These are phyloP conservation scores for Solea solea DNA, from an alignment of 2,113 vertebrate species.

Conservation along the genomic window DNA sequence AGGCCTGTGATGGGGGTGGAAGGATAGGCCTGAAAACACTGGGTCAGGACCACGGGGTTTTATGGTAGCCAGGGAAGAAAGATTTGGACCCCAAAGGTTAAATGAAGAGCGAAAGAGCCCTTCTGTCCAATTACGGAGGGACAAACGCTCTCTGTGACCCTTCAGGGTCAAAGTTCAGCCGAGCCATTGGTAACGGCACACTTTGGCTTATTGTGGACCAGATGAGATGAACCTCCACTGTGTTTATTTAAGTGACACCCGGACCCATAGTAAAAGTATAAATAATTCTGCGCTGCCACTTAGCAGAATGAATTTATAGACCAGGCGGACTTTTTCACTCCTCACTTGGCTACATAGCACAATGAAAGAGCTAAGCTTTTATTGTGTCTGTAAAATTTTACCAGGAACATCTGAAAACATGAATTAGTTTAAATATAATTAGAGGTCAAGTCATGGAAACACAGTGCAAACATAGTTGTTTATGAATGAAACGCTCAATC, in stretches of 20 bases:
- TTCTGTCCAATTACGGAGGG: slow-evolving; percentile 83
- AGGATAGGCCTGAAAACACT: slow-evolving; percentile 79
- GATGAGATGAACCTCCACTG: slow-evolving; percentile 80
- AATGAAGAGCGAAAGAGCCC: slow-evolving; percentile 84
- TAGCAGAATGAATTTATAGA: slow-evolving; percentile 81
- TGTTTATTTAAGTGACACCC: slow-evolving; percentile 82
- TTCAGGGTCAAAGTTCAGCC: slow-evolving; percentile 75
- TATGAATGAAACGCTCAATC: slow-evolving; percentile 51
- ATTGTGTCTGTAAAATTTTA: neutral
- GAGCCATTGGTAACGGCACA: slow-evolving; percentile 77
- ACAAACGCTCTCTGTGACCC: slow-evolving; percentile 80
- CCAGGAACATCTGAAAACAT: neutral
- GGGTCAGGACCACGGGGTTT: slow-evolving; percentile 81
- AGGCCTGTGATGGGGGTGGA: slow-evolving; percentile 78
- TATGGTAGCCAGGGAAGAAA: slow-evolving; percentile 75
- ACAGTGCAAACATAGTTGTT: slow-evolving; percentile 40
- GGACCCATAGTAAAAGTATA: slow-evolving; percentile 78
- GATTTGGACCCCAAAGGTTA: slow-evolving; percentile 80
- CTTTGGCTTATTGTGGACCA: slow-evolving; percentile 78
- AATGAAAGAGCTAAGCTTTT: neutral
- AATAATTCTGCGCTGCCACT: slow-evolving; percentile 81
- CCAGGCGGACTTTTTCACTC: slow-evolving; percentile 35
- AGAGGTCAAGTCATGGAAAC: slow-evolving; percentile 39
- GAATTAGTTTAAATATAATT: slow-evolving; percentile 2
- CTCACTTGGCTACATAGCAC: neutral